phyloP scores from a whole-genome alignment of 2,888 invertebrate genomes.

The Melanostoma scalare region DNA sequence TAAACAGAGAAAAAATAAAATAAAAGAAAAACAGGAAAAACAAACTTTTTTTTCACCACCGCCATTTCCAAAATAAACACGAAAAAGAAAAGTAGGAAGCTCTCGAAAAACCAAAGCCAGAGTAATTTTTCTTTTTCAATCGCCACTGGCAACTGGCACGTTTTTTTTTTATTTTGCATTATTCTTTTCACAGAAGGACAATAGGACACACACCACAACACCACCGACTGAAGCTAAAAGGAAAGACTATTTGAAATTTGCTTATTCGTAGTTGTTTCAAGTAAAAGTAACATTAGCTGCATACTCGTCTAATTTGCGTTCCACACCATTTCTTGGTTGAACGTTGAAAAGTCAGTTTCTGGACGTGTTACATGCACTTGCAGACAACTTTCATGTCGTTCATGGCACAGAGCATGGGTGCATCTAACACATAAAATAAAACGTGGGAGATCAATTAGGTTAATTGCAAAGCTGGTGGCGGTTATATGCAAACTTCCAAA shows the following conservation, averaged over 20 bases:
- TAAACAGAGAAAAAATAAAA: slow-evolving; percentile 1
- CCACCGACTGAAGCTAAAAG: too few species aligned
- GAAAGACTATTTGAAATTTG: slow-evolving; percentile 30
- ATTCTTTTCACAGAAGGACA: neutral
- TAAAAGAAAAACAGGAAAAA: slow-evolving; percentile 29
- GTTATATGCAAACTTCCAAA: slow-evolving; percentile 62
- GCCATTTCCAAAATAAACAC: slow-evolving; percentile 46
- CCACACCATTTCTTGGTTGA: neutral
- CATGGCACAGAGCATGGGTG: neutral
- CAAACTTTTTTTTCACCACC: slow-evolving; percentile 36
- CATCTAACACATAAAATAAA: slow-evolving; percentile 20
- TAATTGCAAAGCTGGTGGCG: slow-evolving; percentile 67
- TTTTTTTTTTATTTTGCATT: neutral
- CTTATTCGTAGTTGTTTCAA: slow-evolving; percentile 7
- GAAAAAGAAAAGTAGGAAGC: slow-evolving; percentile 1
- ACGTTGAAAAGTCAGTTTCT: slow-evolving; percentile 21
- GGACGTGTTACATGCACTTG: slow-evolving; percentile 24
- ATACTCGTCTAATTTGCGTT: slow-evolving; percentile 9
- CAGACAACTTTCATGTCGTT: neutral
- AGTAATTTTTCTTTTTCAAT: slow-evolving; percentile 48
- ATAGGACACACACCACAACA: slow-evolving; percentile 27
- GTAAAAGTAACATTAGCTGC: neutral
- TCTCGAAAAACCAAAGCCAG: slow-evolving; percentile 20
- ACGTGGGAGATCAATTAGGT: slow-evolving; percentile 68
- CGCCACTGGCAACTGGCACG: slow-evolving; percentile 56